Conservation (phyloP, 2,888 invertebrate genomes). For the Clitarchus hookeri region DNA sequence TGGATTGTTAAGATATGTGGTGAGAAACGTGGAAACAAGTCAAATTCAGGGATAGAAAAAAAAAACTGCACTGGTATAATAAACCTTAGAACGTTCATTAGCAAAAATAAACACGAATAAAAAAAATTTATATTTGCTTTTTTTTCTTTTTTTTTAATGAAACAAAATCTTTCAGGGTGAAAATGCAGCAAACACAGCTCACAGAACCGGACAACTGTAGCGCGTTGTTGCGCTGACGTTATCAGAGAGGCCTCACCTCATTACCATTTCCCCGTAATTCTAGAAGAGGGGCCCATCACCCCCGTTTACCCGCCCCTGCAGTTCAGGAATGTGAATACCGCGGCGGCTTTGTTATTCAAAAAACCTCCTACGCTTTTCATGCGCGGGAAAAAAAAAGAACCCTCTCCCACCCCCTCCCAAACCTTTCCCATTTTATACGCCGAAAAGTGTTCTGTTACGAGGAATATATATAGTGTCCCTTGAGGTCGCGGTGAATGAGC, state of each 20-base stretch:
- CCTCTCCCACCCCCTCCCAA: no score
- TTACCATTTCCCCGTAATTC: background rate
- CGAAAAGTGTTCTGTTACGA: conserved; percentile 5
- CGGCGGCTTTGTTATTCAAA: background rate
- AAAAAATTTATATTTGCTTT: no score
- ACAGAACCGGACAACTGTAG: background rate
- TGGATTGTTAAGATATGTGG: no score
- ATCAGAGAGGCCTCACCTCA: background rate
- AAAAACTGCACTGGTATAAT: no score
- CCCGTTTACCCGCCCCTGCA: background rate
- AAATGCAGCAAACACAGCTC: no score
- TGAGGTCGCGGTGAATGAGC: background rate
- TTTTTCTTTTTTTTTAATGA: no score
- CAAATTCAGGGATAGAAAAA: no score
- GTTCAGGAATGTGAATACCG: background rate
- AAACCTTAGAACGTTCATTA: no score
- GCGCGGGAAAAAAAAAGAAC: background rate
- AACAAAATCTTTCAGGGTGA: no score
- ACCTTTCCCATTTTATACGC: background rate
- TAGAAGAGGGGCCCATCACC: background rate
- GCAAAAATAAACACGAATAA: no score
- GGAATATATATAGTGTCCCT: background rate
- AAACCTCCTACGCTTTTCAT: background rate
- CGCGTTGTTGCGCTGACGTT: background rate
- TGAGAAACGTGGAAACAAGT: no score